These are phyloP conservation scores for Megalops cyprinoides DNA, from an alignment of 2,797 vertebrate species.

Conservation along the genomic window DNA sequence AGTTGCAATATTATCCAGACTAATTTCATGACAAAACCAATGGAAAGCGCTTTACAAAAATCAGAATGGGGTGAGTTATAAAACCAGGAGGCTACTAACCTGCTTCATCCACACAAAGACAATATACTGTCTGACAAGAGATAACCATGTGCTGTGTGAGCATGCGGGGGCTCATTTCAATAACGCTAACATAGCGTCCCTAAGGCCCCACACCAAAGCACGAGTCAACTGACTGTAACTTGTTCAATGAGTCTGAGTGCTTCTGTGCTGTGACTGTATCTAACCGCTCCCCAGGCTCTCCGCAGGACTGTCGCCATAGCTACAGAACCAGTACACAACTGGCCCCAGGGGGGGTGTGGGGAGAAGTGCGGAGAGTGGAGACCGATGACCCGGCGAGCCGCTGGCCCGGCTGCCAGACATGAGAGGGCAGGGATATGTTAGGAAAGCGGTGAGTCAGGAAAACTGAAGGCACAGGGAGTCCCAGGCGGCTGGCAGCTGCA, in stretches of 20 bases:
- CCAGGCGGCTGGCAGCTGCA: neutral
- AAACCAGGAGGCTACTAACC: neutral
- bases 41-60: neutral
- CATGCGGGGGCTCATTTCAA: neutral
- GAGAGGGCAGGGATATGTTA: neutral
- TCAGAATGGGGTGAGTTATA: neutral
- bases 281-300: neutral
- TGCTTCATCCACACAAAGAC: neutral
- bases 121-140: neutral
- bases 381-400: slow-evolving; percentile 14
- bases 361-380: slow-evolving; percentile 5
- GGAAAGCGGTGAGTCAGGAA: slow-evolving; percentile 9
- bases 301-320: neutral
- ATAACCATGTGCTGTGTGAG: neutral
- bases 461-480: neutral
- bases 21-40: neutral
- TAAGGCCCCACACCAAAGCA: neutral
- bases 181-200: neutral
- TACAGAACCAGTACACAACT: slow-evolving; percentile 8
- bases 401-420: neutral
- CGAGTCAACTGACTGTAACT: neutral
- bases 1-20: neutral
- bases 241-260: neutral
- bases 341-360: neutral
- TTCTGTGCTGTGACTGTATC: neutral